Evolutionary conservation across 2,888 invertebrate species (phyloP).

Genomic region (Luperina testacea): DNA sequence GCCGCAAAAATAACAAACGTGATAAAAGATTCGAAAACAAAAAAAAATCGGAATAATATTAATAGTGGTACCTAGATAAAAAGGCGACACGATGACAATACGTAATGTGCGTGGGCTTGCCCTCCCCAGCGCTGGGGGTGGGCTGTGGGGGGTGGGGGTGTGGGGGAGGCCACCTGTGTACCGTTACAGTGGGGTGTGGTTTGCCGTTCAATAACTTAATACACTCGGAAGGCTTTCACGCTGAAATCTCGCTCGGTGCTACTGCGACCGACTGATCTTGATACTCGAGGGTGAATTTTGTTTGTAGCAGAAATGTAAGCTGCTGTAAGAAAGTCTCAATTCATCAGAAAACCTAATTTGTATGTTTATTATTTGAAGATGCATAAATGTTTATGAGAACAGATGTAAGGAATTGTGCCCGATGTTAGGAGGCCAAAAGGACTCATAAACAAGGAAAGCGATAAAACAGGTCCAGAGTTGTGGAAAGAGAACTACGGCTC

Average conservation of each 20-base stretch:
- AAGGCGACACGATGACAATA: constrained; percentile 77
- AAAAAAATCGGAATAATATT: constrained; percentile 62
- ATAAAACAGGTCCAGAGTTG: not conserved
- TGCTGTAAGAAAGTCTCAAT: not conserved
- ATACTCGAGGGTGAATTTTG: constrained; percentile 65
- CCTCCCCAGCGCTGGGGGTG: constrained; percentile 69
- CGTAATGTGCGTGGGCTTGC: constrained; percentile 81
- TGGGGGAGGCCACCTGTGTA: constrained; percentile 79
- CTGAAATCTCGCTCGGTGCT: constrained; percentile 86
- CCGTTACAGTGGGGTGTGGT: constrained; percentile 89
- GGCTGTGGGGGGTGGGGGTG: constrained; percentile 63
- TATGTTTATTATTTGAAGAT: not conserved
- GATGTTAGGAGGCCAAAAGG: not conserved
- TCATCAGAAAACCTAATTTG: not conserved
- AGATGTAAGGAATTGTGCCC: not conserved
- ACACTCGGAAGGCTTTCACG: constrained; percentile 90
- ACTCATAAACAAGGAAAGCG: not conserved
- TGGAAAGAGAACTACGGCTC: not conserved
- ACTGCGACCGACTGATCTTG: constrained; percentile 73
- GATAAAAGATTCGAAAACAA: constrained; percentile 64
- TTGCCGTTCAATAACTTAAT: constrained; percentile 91
- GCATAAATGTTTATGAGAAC: not conserved
- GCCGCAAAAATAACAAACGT: constrained; percentile 65
- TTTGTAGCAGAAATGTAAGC: not conserved
- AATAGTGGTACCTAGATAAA: constrained; percentile 67